Evolutionary conservation across 2,113 vertebrate species (phyloP), one percentile per base, ranked within the genome.

Genomic region (Pyxicephalus adspersus): DNA sequence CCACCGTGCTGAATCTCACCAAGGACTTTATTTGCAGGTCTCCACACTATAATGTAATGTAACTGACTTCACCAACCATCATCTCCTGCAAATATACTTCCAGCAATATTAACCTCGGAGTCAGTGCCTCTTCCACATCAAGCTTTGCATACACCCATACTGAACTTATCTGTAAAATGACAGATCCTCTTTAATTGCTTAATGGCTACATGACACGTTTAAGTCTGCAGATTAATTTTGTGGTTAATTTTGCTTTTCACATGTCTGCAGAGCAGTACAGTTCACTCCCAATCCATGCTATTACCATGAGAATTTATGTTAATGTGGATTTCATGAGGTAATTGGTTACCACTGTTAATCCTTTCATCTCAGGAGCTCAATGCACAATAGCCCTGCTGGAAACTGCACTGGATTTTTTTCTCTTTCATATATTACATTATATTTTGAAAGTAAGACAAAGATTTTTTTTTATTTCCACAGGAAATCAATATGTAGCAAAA

Each of bases 401-500:
- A 54, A 38, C 52, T 18, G n/a, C 34, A 67, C 66, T 78, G 28
- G 76, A 23, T 68, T 65, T 66, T 68, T 52, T 71, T 72, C 54
- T 58, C 66, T 80, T 72, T 80, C 57, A 80, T 72, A 70, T 72
- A 72, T 71, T 31, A 50, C 57, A 25, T 68, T 63, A 25, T 79
- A 68, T 80, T 80, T 71, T 55, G 55, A 52, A 79, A 79, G 54
- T 28, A 34, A 60, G 71, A 45, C 61, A 31, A 31, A n/a, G 68
- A 80, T 67, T 67, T 67, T 64, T 58, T 78, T 31, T 74, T 71
- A 8, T 70, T 70, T 80, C 55, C 13, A 51, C 57, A 80, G 66
- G 65, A 80, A 80, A 80, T 80, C 77, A 80, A 80, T 71, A 71
- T 55, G n/a, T 25, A 71, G 77, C 57, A 80, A n/a, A 22, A 13